Evolutionary conservation across 2,797 vertebrate species (phyloP).

Genomic region (Brachymystax lenok): DNA sequence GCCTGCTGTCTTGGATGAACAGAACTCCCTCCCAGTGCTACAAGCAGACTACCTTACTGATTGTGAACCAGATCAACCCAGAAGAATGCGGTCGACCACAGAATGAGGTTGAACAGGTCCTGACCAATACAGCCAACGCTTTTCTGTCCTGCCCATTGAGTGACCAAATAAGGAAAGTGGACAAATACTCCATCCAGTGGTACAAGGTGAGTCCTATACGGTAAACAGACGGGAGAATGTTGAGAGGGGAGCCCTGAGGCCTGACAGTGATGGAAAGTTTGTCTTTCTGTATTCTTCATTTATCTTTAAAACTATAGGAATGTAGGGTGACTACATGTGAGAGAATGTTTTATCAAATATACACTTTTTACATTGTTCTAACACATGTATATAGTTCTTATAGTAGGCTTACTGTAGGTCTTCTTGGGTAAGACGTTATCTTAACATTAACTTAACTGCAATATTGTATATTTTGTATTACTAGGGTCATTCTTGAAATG

Average conservation of each 20-base stretch:
- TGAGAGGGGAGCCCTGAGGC: background rate
- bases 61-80: slow-evolving; percentile 64
- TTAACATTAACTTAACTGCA: background rate
- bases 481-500: no score
- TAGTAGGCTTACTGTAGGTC: background rate
- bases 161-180: slow-evolving; percentile 60
- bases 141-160: slow-evolving; percentile 77
- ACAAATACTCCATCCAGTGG: slow-evolving; percentile 75
- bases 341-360: no score
- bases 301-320: background rate
- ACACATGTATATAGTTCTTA: background rate
- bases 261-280: background rate
- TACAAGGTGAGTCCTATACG: slow-evolving; percentile 77
- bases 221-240: background rate
- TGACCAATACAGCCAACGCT: slow-evolving; percentile 54
- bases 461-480: background rate
- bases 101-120: slow-evolving; percentile 44
- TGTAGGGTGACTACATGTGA: background rate
- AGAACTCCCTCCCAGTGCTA: slow-evolving; percentile 77
- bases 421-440: background rate
- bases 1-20: slow-evolving; percentile 12
- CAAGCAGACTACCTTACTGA: slow-evolving; percentile 59
- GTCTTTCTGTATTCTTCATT: background rate
- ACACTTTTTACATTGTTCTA: background rate
- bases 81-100: slow-evolving; percentile 70